Evolutionary conservation across 2,113 vertebrate species (phyloP), one percentile per base, ranked within the genome.

Genomic region (Pachypanchax playfairii): DNA sequence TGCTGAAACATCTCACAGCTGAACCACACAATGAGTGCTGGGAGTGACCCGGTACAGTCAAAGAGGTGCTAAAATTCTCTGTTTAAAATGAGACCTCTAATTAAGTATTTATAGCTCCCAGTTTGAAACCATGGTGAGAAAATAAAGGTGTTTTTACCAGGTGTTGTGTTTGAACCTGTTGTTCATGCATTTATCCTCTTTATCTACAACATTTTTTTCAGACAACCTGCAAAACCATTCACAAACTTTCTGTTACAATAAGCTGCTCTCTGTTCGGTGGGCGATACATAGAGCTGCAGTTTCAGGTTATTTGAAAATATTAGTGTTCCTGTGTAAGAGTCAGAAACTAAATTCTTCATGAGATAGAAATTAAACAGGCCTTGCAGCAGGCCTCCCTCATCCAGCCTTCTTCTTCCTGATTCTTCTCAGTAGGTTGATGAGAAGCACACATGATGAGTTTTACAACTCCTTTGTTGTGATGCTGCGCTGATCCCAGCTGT

Each of bases 401-500:
- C 48, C 48, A 46, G 39, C 29, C 63, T 83, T 53, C 47, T 57
- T 26, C 59, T 50, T 44, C 54, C 38, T 74, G 57, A 72, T 79
- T 43, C 57, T 51, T 79, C 73, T 65, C 75, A 25, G 68, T 39
- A 41, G 66, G 75, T 39, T 20, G 4, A 36, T 31, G 57, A 61
- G 50, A 17, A 58, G 73, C 70, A 25, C 56, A 60, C 71, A 48
- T 67, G 70, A 54, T 52, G 55, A 64, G 73, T 70, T 54, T 74
- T n/a, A n/a, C n/a, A n/a, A n/a, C 50, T 63, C 65, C 25, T 55
- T 39, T 72, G 20, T 71, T 75, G 33, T 56, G 36, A 36, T 60
- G 56, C 59, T 71, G 25, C 43, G 54, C 66, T 29, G 43, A 38
- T 21, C 38, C 43, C 25, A 22, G 17, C 63, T 73, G 31, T 62